Conservation (phyloP, 1,140 invertebrate genomes). For the Arion vulgaris region DNA sequence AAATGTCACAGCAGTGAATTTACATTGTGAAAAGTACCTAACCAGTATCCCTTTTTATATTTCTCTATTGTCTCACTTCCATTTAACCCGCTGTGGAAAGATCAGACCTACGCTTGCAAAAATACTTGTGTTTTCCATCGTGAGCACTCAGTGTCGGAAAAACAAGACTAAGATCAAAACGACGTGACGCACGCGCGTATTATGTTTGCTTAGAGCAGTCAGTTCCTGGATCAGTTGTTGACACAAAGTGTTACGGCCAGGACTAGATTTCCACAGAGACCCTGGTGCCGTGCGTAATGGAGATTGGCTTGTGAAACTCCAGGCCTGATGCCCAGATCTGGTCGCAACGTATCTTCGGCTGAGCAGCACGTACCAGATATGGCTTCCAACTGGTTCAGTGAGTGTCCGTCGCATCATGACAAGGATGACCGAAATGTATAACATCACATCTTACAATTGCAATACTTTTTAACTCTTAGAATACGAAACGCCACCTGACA, state of each 20-base stretch:
- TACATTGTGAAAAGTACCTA: background rate
- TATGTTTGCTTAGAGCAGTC: slow-evolving; percentile 16
- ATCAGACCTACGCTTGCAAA: background rate
- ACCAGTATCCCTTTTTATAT: background rate
- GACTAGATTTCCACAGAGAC: slow-evolving; percentile 30
- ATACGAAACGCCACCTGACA: too few relatives aligned
- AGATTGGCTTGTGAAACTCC: slow-evolving; percentile 21
- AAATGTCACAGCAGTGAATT: background rate
- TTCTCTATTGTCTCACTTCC: background rate
- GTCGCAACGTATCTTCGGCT: background rate
- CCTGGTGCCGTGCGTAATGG: slow-evolving; percentile 20
- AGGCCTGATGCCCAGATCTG: slow-evolving; percentile 6
- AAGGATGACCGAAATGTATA: background rate
- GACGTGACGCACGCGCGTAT: slow-evolving; percentile 14
- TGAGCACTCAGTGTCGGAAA: background rate
- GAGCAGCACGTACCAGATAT: background rate
- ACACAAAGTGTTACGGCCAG: slow-evolving; percentile 19
- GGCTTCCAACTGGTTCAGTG: background rate
- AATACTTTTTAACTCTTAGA: too few relatives aligned
- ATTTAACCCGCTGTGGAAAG: background rate
- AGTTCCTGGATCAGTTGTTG: slow-evolving; percentile 14
- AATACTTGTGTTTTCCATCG: background rate
- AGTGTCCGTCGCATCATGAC: background rate
- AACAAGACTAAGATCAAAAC: background rate
- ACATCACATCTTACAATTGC: too few relatives aligned